Evolutionary conservation across 37 sponge, comb jelly and placozoan genomes (phyloP).

Genomic region (Ianthella basta): DNA sequence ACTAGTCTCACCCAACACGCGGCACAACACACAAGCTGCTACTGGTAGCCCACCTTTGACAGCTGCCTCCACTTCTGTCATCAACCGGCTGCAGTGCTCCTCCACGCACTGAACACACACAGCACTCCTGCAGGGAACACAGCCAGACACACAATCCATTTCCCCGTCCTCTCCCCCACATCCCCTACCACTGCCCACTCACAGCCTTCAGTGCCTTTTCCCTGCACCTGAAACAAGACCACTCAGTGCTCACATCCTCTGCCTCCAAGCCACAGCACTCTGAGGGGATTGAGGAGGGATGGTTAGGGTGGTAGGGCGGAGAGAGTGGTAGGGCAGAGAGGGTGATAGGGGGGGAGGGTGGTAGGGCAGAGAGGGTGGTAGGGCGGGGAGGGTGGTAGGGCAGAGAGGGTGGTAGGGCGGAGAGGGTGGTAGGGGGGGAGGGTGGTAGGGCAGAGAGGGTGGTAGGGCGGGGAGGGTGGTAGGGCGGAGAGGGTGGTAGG

Average conservation of each 20-base stretch:
- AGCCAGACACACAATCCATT: not conserved
- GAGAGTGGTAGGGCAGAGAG: slow-evolving; percentile 42
- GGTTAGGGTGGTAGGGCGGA: not conserved
- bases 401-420: slow-evolving; percentile 56
- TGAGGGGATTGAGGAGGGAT: not conserved
- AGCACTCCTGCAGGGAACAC: slow-evolving; percentile 70
- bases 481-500: not conserved
- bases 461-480: not conserved
- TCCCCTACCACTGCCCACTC: not conserved
- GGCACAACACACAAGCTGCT: too few relatives aligned
- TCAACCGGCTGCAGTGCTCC: slow-evolving; percentile 87
- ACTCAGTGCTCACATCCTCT: slow-evolving; percentile 19
- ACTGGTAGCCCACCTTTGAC: too few relatives aligned
- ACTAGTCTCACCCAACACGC: not conserved
- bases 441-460: too few relatives aligned
- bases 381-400: slow-evolving; percentile 41
- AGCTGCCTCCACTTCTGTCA: slow-evolving; percentile 24
- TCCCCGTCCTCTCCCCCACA: not conserved
- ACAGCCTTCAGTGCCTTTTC: slow-evolving; percentile 45
- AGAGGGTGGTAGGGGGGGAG: not conserved
- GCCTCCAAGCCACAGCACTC: slow-evolving; percentile 78
- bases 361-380: slow-evolving; percentile 65
- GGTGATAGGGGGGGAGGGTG: slow-evolving; percentile 56
- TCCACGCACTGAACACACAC: slow-evolving; percentile 84
- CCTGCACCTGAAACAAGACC: slow-evolving; percentile 76